Evolutionary conservation across 2,888 invertebrate species (phyloP), one percentile per base, ranked within the genome.

Genomic region (Brachypterus glaber): DNA sequence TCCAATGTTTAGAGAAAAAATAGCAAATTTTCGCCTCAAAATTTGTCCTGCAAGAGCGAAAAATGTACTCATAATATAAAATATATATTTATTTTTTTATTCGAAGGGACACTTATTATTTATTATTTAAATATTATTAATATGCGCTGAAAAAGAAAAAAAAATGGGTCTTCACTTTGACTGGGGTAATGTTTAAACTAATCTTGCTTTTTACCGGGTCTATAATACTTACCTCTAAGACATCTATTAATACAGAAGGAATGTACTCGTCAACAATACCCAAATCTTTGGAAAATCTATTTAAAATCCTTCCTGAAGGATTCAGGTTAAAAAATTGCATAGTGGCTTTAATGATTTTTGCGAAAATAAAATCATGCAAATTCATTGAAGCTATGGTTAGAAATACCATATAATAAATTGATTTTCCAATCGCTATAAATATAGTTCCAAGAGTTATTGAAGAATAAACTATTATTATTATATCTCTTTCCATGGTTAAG

Each of bases 251-350:
- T 30, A 64, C 55, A n/a, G 54, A 51, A 3, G 64, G 64, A 33
- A 88, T 75, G 50, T 76, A 74, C 38, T 72, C 75, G 46, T 82
- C 78, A 17, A 89, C 64, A 2, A 77, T 68, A 3, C 65, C 58
- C n/a, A 76, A 58, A 14, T 67, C 65, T 32, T 69, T 70, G 2
- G 64, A 58, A 33, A 74, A 67, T 37, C 63, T 51, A 38, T 65
- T 65, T 26, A 65, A 48, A 33, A 65, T 65, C 39, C 63, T 49
- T 25, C 65, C 65, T 5, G 63, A 58, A 9, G 63, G 58, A 48
- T 64, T 65, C n/a, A 47, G 47, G 43, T 65, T 62, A 46, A 59
- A 65, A 40, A 65, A 65, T 35, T 48, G 47, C 64, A 64, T 65
- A 9, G 54, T 57, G 5, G 62, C 63, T 35, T 49, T 49, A 5